These are phyloP conservation scores for Mustela nigripes DNA, from an alignment of 2,113 vertebrate genomes.

Conservation along the genomic window DNA sequence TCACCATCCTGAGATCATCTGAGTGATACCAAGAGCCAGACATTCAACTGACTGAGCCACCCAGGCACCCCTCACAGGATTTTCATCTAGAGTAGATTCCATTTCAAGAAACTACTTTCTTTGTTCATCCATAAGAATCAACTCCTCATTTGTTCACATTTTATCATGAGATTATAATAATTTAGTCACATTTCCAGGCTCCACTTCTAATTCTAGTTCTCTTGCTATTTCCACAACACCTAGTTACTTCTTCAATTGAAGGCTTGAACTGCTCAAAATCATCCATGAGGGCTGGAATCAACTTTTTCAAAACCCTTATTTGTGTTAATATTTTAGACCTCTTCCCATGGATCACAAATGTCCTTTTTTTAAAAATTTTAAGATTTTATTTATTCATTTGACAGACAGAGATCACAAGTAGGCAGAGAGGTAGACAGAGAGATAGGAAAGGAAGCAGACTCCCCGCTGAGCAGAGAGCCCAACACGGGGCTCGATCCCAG, in stretches of 20 bases:
- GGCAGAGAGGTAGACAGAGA: no score
- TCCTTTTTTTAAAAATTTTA: not conserved
- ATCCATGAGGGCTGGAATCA: not conserved
- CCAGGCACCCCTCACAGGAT: not conserved
- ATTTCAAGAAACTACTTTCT: not conserved
- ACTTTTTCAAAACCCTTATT: not conserved
- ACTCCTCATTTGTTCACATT: not conserved
- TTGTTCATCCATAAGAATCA: not conserved
- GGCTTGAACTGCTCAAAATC: not conserved
- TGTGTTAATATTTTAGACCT: not conserved
- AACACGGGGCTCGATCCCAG: no score
- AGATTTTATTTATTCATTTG: no score
- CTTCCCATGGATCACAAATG: not conserved
- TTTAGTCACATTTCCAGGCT: not conserved
- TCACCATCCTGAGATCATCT: not conserved
- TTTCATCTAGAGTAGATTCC: not conserved
- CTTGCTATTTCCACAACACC: not conserved
- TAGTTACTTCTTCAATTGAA: not conserved
- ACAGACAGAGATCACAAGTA: no score
- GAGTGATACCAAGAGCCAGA: not conserved
- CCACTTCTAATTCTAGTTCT: not conserved
- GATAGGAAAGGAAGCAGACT: no score
- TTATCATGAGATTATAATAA: not conserved
- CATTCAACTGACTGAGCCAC: not conserved
- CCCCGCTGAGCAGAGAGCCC: no score